Percentiles rank a stretch among this genome's conserved stretches.
Conservation (phyloP, 2,797 vertebrate species). For the Ibycter americanus region DNA sequence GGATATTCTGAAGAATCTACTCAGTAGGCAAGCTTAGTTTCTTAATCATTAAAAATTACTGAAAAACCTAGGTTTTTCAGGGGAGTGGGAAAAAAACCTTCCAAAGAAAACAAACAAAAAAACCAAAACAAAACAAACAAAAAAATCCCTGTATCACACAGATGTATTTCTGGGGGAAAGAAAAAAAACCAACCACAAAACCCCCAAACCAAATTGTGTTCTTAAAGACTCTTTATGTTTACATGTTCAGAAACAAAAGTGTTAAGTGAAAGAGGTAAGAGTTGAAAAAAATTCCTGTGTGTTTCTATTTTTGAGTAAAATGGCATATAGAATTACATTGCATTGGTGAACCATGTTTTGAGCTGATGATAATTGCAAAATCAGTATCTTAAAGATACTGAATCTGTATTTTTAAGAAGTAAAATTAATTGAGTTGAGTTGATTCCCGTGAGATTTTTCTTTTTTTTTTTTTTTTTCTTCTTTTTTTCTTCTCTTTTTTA, state of each 20-base stretch:
- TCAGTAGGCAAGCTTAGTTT: background rate
- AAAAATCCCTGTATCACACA: background rate
- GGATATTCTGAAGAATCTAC: background rate
- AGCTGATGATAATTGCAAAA: constrained; percentile 24
- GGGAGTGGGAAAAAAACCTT: background rate
- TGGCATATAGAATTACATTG: background rate
- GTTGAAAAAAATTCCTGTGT: background rate
- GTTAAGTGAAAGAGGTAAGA: background rate
- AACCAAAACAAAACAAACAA: background rate
- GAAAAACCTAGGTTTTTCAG: background rate
- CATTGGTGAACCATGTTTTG: constrained; percentile 34
- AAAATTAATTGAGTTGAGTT: background rate
- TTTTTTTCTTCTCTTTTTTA: too few relatives aligned
- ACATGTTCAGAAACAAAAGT: background rate
- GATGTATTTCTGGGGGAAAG: rapidly evolving
- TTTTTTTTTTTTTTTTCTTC: background rate
- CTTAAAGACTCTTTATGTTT: background rate
- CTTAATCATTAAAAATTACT: background rate
- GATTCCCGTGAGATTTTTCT: background rate
- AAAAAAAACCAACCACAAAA: too few relatives aligned
- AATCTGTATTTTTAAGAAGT: background rate
- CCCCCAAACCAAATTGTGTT: background rate
- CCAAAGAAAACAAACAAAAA: background rate
- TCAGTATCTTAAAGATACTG: background rate
- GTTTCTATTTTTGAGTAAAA: background rate